A percentile compares a stretch with the other conserved stretches of the same genome.
These are phyloP conservation scores for Oncopeltus fasciatus DNA, from an alignment of 1,140 invertebrate genomes.

Conservation along the genomic window DNA sequence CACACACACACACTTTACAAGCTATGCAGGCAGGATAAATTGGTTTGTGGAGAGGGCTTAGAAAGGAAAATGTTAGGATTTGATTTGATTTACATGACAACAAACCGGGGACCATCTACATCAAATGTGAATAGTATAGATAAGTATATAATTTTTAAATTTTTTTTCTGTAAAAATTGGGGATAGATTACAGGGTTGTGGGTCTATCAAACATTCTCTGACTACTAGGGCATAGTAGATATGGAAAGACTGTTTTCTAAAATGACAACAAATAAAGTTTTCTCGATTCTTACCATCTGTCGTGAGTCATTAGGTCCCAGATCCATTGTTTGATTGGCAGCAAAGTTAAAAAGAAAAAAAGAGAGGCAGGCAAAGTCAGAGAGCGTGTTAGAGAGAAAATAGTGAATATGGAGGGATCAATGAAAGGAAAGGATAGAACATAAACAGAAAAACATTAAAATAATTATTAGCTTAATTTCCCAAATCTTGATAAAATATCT, in stretches of 20 bases:
- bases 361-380: slow-evolving; percentile 8
- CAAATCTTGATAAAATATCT: not conserved
- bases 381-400: slow-evolving; percentile 12
- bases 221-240: not conserved
- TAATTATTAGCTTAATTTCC: not conserved
- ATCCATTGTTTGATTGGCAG: slow-evolving; percentile 8
- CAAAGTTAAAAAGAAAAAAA: slow-evolving; percentile 4
- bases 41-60: not conserved
- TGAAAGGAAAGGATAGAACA: slow-evolving; percentile 1
- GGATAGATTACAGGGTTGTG: not conserved
- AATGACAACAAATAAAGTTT: not conserved
- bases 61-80: not conserved
- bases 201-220: slow-evolving; percentile 11
- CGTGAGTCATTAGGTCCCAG: not conserved
- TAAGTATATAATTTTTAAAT: slow-evolving; percentile 6
- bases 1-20: not conserved
- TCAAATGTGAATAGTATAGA: slow-evolving; percentile 2
- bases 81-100: not conserved
- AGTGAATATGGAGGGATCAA: not conserved
- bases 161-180: not conserved
- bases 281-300: slow-evolving; percentile 20
- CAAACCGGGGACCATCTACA: not conserved
- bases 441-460: slow-evolving; percentile 4
- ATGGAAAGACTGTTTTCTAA: not conserved
- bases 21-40: slow-evolving; percentile 3